Base-by-base conservation (phyloP, 35 echinoderm and acorn worm species). In the Nesometra sesokonis region DNA sequence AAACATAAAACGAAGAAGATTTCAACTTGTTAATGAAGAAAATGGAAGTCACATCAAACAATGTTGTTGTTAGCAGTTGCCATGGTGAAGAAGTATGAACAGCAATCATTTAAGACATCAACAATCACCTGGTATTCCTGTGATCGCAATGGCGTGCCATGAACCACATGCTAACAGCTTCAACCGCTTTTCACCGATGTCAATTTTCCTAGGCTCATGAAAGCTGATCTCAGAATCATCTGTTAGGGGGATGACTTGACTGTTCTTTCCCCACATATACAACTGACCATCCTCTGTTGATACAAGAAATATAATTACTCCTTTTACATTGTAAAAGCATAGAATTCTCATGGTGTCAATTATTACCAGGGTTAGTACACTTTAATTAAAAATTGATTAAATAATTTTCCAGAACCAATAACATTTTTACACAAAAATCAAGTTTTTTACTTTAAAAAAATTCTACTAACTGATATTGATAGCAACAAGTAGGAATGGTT, bases 241-340 rank as follows among this genome's bases (percentile, higher is more conserved):
- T 17, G 39, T 80, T 0, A 87, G 3, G 11, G 31, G 67, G 13
- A 98, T 91, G 8, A 91, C 87, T 32, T 98, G 92, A 82, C 85
- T 92, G 78, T 88, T 98, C 81, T 89, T 98, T 39, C 95, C 95
- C 95, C 95, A 98, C 95, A 98, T 94, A 76, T 86, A 92, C 34
- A 98, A 76, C 29, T 82, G 29, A 23, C 92, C 95, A 90, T 91
- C 87, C 29, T 80, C 95, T 98, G 92, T 43, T 43, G 39, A 15
- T 7, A 7, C 39, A 15, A 43, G 39, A 67, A 43, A 43, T 43
- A 43, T 7, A n/a, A 43, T 7, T 15, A 43, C 38, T 15, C 38
- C 4, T n/a, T n/a, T n/a, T n/a, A n/a, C n/a, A n/a, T n/a, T n/a
- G n/a, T n/a, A n/a, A n/a, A n/a, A n/a, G n/a, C n/a, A n/a, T n/a